Percentiles rank a stretch among this genome's conserved stretches.
Evolutionary conservation across 2,797 vertebrate genomes (phyloP).

Genomic region (Nasua narica): DNA sequence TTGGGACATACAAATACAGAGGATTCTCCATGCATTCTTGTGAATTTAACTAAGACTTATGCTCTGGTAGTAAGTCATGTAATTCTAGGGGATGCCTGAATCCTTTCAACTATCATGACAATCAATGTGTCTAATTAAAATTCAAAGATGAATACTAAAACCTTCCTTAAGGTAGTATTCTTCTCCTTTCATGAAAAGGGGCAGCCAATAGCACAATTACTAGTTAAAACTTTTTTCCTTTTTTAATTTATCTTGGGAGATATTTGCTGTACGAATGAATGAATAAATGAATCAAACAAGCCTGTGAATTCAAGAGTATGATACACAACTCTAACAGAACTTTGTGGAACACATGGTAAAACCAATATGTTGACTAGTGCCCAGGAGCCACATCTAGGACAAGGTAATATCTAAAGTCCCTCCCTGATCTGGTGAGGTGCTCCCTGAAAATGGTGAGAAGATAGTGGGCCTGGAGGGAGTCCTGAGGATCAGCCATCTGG

Average conservation of each 20-base stretch:
- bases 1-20: not conserved
- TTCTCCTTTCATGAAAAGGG: not conserved
- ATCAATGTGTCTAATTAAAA: not conserved
- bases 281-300: not conserved
- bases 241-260: not conserved
- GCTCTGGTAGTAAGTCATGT: not conserved
- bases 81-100: not conserved
- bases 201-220: not conserved
- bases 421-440: not conserved
- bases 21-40: not conserved
- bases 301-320: not conserved
- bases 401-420: not conserved
- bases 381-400: not conserved
- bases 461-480: not conserved
- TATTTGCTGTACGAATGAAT: not conserved
- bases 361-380: not conserved
- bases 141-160: not conserved
- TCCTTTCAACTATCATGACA: not conserved
- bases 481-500: not conserved
- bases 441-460: not conserved
- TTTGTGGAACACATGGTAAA: not conserved
- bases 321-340: not conserved
- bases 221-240: not conserved
- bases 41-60: not conserved
- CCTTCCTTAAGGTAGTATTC: not conserved